phyloP scores from a whole-genome alignment of 2,113 vertebrate genomes.

The Strigops habroptila region DNA sequence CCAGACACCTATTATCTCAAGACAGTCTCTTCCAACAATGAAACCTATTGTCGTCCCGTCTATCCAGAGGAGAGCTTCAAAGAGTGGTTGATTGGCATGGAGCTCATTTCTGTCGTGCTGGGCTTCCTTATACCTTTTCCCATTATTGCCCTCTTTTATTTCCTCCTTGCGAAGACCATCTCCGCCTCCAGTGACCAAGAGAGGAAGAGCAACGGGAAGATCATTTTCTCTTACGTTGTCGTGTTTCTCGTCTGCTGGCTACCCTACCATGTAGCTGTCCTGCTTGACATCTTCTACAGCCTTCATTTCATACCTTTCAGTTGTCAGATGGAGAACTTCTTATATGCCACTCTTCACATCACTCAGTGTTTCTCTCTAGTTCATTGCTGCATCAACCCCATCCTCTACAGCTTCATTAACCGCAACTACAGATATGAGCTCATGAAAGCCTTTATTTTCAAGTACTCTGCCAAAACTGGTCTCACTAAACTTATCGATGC shows the following conservation, averaged over 20 bases:
- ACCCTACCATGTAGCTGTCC: conserved; percentile 82
- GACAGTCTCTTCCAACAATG: conserved; percentile 74
- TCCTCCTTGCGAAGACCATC: conserved; percentile 79
- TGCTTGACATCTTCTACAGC: conserved; percentile 83
- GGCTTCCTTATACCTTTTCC: conserved; percentile 88
- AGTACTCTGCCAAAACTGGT: conserved; percentile 89
- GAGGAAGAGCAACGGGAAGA: conserved; percentile 77
- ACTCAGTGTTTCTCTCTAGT: conserved; percentile 88
- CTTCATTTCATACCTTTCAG: conserved; percentile 82
- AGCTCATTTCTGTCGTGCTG: conserved; percentile 82
- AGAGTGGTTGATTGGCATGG: conserved; percentile 86
- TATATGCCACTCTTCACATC: conserved; percentile 81
- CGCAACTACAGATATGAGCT: conserved; percentile 88
- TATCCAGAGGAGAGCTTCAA: conserved; percentile 80
- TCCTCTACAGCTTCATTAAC: conserved; percentile 89
- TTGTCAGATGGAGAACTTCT: conserved; percentile 84
- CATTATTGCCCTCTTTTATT: conserved; percentile 82
- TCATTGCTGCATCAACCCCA: conserved; percentile 90
- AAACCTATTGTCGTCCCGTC: conserved; percentile 80
- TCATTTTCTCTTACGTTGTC: conserved; percentile 85
- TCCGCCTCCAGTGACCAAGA: conserved; percentile 77
- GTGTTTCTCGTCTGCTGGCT: conserved; percentile 92
- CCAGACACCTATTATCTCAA: conserved; percentile 90
- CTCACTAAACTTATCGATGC: conserved; percentile 86
- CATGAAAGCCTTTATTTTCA: conserved; percentile 93